Evolutionary conservation across 2,888 invertebrate species (phyloP).

Genomic region (Hirtodrosophila trivittata): DNA sequence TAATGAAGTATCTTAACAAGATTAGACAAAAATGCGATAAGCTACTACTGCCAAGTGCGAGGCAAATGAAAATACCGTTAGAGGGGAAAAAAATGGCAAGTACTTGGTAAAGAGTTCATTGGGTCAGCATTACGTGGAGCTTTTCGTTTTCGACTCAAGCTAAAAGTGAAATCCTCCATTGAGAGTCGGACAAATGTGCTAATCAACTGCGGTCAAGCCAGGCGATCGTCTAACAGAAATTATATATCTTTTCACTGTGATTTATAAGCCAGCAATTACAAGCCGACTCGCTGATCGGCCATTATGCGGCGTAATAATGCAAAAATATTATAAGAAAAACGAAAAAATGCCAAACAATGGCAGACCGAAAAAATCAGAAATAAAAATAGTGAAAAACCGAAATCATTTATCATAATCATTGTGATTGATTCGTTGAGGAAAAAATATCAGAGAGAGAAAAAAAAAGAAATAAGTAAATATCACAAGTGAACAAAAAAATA

Average conservation of each 20-base stretch:
- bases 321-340: slow-evolving; percentile 49
- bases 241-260: slow-evolving; percentile 72
- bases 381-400: slow-evolving; percentile 69
- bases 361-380: slow-evolving; percentile 23
- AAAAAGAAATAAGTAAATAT: slow-evolving; percentile 55
- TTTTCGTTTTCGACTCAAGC: slow-evolving; percentile 32
- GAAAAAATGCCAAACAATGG: slow-evolving; percentile 52
- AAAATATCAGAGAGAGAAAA: slow-evolving; percentile 24
- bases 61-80: neutral
- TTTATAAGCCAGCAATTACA: slow-evolving; percentile 77
- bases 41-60: slow-evolving; percentile 16
- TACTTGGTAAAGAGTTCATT: slow-evolving; percentile 62
- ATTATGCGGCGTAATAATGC: slow-evolving; percentile 73
- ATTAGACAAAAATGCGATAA: slow-evolving; percentile 57
- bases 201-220: slow-evolving; percentile 57
- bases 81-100: slow-evolving; percentile 35
- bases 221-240: slow-evolving; percentile 68
- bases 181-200: slow-evolving; percentile 68
- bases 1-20: slow-evolving; percentile 76
- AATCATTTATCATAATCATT: slow-evolving; percentile 83
- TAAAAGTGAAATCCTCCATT: slow-evolving; percentile 68
- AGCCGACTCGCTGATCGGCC: slow-evolving; percentile 65
- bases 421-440: slow-evolving; percentile 81
- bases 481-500: slow-evolving; percentile 58
- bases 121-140: slow-evolving; percentile 59